Conservation (phyloP, 64 coral and sea anemone genomes). For the Anthopleura sola region DNA sequence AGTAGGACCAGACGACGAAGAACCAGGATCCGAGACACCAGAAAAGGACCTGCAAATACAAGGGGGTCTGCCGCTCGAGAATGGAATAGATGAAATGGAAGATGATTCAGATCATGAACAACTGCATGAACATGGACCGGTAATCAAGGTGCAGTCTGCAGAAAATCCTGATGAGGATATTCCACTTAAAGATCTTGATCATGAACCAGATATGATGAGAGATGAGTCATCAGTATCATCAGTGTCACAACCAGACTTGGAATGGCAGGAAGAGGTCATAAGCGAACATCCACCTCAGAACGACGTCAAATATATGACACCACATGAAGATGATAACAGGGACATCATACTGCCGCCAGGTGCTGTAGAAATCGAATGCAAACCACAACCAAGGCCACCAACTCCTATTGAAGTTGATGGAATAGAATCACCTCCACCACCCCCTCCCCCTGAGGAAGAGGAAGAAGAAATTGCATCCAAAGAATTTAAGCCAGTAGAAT, state of each 20-base stretch:
- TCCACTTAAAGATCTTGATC: slow-evolving; percentile 82
- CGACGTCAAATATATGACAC: not conserved
- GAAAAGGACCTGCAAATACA: slow-evolving; percentile 7
- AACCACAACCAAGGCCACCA: slow-evolving; percentile 77
- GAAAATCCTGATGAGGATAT: slow-evolving; percentile 37
- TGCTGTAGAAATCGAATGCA: slow-evolving; percentile 52
- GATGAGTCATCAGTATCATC: slow-evolving; percentile 60
- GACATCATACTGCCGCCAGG: slow-evolving; percentile 63
- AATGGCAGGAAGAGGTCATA: slow-evolving; percentile 68
- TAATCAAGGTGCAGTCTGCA: slow-evolving; percentile 35
- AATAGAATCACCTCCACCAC: slow-evolving; percentile 63
- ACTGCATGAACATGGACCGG: slow-evolving; percentile 36
- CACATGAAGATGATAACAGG: not conserved
- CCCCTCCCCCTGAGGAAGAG: slow-evolving; percentile 53
- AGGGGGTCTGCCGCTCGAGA: not conserved
- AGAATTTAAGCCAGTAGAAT: not conserved
- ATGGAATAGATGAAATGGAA: not conserved
- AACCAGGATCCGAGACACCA: not conserved
- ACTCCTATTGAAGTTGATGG: slow-evolving; percentile 84
- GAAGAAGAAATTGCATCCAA: slow-evolving; percentile 10
- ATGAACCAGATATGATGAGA: slow-evolving; percentile 89
- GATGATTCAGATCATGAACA: not conserved
- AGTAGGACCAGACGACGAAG: not conserved
- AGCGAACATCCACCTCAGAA: not conserved
- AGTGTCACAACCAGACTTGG: slow-evolving; percentile 47